Conservation (phyloP, 2,113 vertebrate genomes). For the Candoia aspera region DNA sequence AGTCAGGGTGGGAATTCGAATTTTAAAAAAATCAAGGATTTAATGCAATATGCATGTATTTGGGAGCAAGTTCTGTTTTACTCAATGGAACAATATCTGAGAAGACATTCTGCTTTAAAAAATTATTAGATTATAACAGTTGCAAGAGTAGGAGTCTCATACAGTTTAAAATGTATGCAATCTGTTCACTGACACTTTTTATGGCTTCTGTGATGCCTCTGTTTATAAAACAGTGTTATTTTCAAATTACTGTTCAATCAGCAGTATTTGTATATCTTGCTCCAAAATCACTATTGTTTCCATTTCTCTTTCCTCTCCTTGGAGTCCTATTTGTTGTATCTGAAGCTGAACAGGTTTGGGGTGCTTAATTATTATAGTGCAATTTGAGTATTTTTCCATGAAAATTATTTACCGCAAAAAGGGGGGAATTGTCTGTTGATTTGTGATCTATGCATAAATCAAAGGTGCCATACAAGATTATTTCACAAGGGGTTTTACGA, state of each 20-base stretch:
- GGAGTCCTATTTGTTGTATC: slow-evolving; percentile 52
- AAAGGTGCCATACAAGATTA: slow-evolving; percentile 56
- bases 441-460: slow-evolving; percentile 46
- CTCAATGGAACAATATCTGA: background rate
- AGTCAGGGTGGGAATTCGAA: background rate
- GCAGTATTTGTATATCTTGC: background rate
- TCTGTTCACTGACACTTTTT: slow-evolving; percentile 5
- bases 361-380: slow-evolving; percentile 53
- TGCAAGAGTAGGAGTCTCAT: background rate
- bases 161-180: background rate
- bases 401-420: slow-evolving; percentile 37
- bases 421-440: slow-evolving; percentile 34
- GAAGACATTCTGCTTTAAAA: background rate
- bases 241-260: slow-evolving; percentile 31
- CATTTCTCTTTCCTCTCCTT: slow-evolving; percentile 61
- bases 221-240: slow-evolving; percentile 37
- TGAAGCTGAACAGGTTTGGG: slow-evolving; percentile 39
- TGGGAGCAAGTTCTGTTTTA: background rate
- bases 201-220: slow-evolving; percentile 27
- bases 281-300: slow-evolving; percentile 48
- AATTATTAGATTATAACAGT: slow-evolving; percentile 24
- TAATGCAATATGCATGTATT: background rate
- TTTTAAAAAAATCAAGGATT: background rate
- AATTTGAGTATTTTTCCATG: slow-evolving; percentile 35
- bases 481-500: slow-evolving; percentile 69